Evolutionary conservation across 2,888 invertebrate genomes (phyloP).

Genomic region (Cataglyphis rosenhaueri): DNA sequence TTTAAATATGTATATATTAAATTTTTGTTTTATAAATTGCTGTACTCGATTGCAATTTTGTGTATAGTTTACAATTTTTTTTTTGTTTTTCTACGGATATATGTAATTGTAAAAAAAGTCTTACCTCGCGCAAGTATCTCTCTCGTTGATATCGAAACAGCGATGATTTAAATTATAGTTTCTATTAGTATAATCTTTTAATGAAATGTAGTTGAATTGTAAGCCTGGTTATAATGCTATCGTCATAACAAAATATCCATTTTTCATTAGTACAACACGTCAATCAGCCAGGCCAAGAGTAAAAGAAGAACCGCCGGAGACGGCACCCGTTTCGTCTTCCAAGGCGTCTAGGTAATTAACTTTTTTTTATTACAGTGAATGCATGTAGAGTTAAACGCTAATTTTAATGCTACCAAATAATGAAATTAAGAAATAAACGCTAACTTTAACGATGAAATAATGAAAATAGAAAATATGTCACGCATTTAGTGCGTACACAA

Average conservation of each 20-base stretch:
- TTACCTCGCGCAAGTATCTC: background rate
- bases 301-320: constrained; percentile 85
- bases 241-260: constrained; percentile 82
- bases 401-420: background rate
- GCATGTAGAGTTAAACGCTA: constrained; percentile 74
- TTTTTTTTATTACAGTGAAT: constrained; percentile 80
- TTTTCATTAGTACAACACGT: constrained; percentile 85
- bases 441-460: constrained; percentile 4
- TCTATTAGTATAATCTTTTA: constrained; percentile 52
- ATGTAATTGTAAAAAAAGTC: constrained; percentile 14
- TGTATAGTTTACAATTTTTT: background rate
- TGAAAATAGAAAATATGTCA: background rate
- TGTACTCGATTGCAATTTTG: background rate
- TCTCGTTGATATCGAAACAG: constrained; percentile 9
- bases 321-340: constrained; percentile 85
- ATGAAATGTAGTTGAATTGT: constrained; percentile 51
- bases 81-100: constrained; percentile 10
- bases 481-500: background rate
- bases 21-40: constrained; percentile 3
- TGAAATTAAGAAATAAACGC: background rate
- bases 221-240: constrained; percentile 69
- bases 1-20: background rate
- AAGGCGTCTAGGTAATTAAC: constrained; percentile 85
- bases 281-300: constrained; percentile 85
- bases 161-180: background rate